phyloP scores from a whole-genome alignment of 2,113 vertebrate genomes.

The Peromyscus leucopus region DNA sequence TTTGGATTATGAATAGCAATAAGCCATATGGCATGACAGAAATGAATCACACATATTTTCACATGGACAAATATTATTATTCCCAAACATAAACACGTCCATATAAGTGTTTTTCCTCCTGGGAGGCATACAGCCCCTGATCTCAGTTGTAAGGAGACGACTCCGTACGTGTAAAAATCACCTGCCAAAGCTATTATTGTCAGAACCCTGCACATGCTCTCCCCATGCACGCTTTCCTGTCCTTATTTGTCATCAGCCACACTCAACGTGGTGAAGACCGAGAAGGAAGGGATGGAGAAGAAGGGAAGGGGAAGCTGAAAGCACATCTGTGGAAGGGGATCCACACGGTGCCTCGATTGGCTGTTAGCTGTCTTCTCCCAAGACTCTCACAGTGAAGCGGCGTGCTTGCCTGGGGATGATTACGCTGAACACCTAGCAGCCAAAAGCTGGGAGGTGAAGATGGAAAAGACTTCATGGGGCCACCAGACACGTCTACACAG shows the following conservation, averaged over 20 bases:
- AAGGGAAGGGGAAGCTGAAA: neutral
- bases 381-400: neutral
- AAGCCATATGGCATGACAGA: slow-evolving; percentile 88
- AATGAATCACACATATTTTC: slow-evolving; percentile 86
- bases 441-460: neutral
- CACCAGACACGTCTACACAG: neutral
- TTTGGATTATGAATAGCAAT: slow-evolving; percentile 88
- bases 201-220: neutral
- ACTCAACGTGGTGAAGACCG: neutral
- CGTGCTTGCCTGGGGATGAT: neutral
- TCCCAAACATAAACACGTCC: slow-evolving; percentile 87
- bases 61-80: slow-evolving; percentile 89
- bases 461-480: neutral
- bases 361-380: neutral
- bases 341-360: neutral
- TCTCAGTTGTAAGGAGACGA: slow-evolving; percentile 77
- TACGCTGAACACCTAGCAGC: neutral
- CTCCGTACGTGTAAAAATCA: slow-evolving; percentile 75
- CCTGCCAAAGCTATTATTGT: slow-evolving; percentile 66
- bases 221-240: neutral
- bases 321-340: neutral
- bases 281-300: slow-evolving; percentile 22
- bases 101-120: slow-evolving; percentile 80
- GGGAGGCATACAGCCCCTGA: slow-evolving; percentile 78
- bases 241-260: neutral